A percentile compares a stretch with the other conserved stretches of the same genome.
phyloP scores from a whole-genome alignment of 2,113 vertebrate genomes.

The Australoheros scitulus region DNA sequence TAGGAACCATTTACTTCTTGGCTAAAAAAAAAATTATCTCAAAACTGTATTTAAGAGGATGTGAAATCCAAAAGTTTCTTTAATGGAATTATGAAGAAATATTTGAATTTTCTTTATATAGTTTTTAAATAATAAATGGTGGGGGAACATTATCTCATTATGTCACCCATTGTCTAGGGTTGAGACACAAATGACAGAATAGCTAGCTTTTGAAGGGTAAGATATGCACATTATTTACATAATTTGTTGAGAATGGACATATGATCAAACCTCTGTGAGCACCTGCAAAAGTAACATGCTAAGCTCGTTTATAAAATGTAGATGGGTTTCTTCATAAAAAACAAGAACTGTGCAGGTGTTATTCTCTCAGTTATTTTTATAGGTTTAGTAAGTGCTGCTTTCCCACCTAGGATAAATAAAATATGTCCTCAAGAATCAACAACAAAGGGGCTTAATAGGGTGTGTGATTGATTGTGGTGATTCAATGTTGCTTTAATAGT shows the following conservation, averaged over 20 bases:
- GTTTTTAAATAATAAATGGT: not conserved
- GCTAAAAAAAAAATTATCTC: not conserved
- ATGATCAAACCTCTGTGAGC: not conserved
- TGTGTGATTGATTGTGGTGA: constrained; percentile 4
- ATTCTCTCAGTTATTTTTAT: not conserved
- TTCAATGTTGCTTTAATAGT: not conserved
- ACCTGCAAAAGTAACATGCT: not conserved
- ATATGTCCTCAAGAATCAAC: not conserved
- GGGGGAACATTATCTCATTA: not conserved
- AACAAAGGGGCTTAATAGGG: not conserved
- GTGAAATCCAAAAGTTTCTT: not conserved
- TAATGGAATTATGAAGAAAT: not conserved
- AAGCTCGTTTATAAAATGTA: not conserved
- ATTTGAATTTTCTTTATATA: not conserved
- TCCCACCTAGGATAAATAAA: not conserved
- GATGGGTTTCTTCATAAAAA: constrained; percentile 10
- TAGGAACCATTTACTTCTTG: not conserved
- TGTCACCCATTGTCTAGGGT: not conserved
- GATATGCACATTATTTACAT: not conserved
- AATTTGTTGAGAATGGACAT: not conserved
- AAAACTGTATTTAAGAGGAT: not conserved
- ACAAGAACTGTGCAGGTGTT: not conserved
- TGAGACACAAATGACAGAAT: not conserved
- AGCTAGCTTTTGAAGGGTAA: not conserved
- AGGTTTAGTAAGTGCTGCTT: not conserved